Evolutionary conservation across 2,113 vertebrate species (phyloP), one percentile per base, ranked within the genome.

Genomic region (Motacilla tschutschensis): DNA sequence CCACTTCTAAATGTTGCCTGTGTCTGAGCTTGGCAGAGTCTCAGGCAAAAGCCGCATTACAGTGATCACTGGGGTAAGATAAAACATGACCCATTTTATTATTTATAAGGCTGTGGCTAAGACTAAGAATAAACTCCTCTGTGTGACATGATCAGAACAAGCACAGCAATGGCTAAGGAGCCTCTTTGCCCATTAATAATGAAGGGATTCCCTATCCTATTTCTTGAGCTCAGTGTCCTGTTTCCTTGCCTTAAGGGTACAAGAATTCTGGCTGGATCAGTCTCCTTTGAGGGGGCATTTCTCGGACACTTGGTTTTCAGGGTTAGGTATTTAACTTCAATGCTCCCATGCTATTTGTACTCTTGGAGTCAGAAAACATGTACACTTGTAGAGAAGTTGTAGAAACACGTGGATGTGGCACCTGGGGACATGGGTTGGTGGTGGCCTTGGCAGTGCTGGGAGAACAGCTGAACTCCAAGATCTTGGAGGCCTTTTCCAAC

Each of bases 141-240:
- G 92, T 91, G 93, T 83, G 94, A 97, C 97, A 97, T 64, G 97
- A 97, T 77, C 83, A 95, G 92, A 91, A 91, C 59, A 90, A 94
- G 94, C 92, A 78, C 43, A 82, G 94, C 51, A 40, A 75, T 67
- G 83, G 82, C 83, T 62, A 78, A 60, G 69, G 63, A 88, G 84
- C 79, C 74, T 91, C 78, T 87, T 7, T 74, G 82, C 82, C 84
- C 95, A 97, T 98, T 93, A 98, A 98, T 97, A 98, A 98, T 97
- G 96, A 85, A 98, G 81, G 66, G 66, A 70, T 26, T 79, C 75
- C 94, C 96, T 95, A 96, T 98, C 96, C 92, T 89, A 87, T 90
- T 88, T 71, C 74, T 70, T 21, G 41, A 57, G 74, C 85, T 87
- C 67, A 20, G 84, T 41, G 76, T 87, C 76, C 86, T 33, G n/a